Evolutionary conservation across 2,888 invertebrate genomes (phyloP).

Genomic region (Nephrocerus scutellatus): DNA sequence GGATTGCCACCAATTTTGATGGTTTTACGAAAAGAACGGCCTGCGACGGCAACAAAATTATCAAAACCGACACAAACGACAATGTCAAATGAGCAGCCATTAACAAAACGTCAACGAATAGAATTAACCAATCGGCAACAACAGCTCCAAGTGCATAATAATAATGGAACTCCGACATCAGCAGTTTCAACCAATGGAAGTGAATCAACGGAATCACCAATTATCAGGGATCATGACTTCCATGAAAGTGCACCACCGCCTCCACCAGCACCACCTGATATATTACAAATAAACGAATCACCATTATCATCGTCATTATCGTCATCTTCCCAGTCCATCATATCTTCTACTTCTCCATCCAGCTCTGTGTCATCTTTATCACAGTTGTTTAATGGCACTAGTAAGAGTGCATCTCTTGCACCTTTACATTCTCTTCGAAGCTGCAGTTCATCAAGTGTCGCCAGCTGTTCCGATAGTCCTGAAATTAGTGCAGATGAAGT

Average conservation of each 20-base stretch:
- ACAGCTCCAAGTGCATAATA: too few relatives aligned
- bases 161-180: too few relatives aligned
- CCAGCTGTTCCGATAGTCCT: conserved; percentile 19
- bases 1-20: conserved; percentile 25
- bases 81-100: conserved; percentile 75
- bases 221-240: conserved; percentile 17
- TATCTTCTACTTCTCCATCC: too few relatives aligned
- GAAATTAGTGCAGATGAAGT: conserved; percentile 18
- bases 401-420: too few relatives aligned
- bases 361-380: too few relatives aligned
- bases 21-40: conserved; percentile 30
- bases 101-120: conserved; percentile 74
- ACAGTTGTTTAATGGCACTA: too few relatives aligned
- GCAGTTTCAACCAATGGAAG: conserved; percentile 7
- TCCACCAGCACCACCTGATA: conserved; percentile 17
- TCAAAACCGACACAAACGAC: conserved; percentile 24
- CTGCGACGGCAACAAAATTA: conserved; percentile 26
- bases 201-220: conserved; percentile 16
- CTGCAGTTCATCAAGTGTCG: conserved; percentile 16
- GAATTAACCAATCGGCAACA: too few relatives aligned
- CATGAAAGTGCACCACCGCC: too few relatives aligned
- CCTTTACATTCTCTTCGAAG: too few relatives aligned
- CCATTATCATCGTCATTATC: conserved; percentile 11
- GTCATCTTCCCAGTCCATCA: conserved; percentile 18
- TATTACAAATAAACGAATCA: too few relatives aligned